Percentiles rank a stretch among this genome's conserved stretches.
Conservation (phyloP, 2,797 vertebrate genomes). For the Tenualosa ilisha region DNA sequence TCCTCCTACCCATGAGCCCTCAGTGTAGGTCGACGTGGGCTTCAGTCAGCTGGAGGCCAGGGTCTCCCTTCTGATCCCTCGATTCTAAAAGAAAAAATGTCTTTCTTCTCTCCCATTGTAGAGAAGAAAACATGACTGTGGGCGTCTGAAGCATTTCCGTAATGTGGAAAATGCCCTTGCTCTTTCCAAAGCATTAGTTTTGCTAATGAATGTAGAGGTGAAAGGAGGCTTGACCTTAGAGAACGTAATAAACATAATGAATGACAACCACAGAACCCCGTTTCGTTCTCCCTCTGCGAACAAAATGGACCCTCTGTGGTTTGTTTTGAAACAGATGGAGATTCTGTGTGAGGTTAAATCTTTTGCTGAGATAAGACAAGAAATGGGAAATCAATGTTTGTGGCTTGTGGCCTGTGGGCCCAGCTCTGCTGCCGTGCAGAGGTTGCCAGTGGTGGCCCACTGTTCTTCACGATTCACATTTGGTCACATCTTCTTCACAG, state of each 20-base stretch:
- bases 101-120: conserved; percentile 5
- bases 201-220: conserved; percentile 39
- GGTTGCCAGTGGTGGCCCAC: neutral
- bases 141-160: conserved; percentile 53
- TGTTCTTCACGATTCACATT: neutral
- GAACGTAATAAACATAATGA: conserved; percentile 49
- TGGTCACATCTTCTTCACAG: neutral
- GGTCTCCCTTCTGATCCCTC: neutral
- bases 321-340: conserved; percentile 45
- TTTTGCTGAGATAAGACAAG: neutral
- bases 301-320: conserved; percentile 41
- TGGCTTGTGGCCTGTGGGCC: neutral
- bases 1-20: conserved; percentile 23
- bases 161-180: conserved; percentile 51
- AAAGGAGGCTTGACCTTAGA: conserved; percentile 8
- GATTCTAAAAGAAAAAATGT: neutral
- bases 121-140: conserved; percentile 43
- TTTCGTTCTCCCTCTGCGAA: neutral
- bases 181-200: conserved; percentile 40
- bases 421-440: neutral
- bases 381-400: conserved; percentile 18
- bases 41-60: conserved; percentile 12
- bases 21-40: neutral
- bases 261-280: conserved; percentile 33
- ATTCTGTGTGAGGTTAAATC: conserved; percentile 29